phyloP scores from a whole-genome alignment of 2,113 vertebrate genomes.

The Aptenodytes forsteri region DNA sequence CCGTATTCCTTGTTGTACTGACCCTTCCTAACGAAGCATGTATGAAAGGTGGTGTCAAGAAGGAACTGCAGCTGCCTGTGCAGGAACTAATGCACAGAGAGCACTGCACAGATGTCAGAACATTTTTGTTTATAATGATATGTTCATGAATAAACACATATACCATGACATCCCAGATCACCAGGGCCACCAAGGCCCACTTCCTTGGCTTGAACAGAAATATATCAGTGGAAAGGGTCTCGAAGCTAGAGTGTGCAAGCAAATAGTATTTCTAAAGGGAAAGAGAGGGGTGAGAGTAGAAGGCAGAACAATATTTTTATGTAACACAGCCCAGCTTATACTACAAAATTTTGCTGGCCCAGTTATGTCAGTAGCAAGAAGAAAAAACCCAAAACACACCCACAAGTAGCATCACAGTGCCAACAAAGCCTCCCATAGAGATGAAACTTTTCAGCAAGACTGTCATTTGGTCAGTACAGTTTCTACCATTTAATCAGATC shows the following conservation, averaged over 20 bases:
- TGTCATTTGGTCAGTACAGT: conserved; percentile 30
- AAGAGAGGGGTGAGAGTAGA: neutral
- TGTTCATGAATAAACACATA: neutral
- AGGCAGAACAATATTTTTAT: conserved; percentile 2
- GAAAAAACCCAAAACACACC: conserved; percentile 8
- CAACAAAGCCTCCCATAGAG: conserved; percentile 15
- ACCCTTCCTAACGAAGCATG: neutral
- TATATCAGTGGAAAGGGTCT: neutral
- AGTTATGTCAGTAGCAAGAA: conserved; percentile 36
- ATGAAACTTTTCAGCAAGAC: conserved; percentile 9
- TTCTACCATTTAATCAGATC: neutral
- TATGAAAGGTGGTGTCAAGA: neutral
- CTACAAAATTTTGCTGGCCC: conserved; percentile 41
- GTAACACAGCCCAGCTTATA: neutral
- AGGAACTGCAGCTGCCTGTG: neutral
- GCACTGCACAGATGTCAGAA: neutral
- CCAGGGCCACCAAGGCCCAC: neutral
- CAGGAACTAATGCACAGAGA: neutral
- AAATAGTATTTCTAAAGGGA: neutral
- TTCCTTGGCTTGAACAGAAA: neutral
- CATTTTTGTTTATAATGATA: neutral
- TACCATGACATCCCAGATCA: neutral
- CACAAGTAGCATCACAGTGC: conserved; percentile 41
- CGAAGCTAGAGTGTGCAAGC: neutral
- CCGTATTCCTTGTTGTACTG: neutral